A percentile compares a stretch with the other conserved stretches of the same genome.
Evolutionary conservation across 30 jellyfish, hydroid and myxozoan species (phyloP).

Genomic region (Rhopilema esculentum): DNA sequence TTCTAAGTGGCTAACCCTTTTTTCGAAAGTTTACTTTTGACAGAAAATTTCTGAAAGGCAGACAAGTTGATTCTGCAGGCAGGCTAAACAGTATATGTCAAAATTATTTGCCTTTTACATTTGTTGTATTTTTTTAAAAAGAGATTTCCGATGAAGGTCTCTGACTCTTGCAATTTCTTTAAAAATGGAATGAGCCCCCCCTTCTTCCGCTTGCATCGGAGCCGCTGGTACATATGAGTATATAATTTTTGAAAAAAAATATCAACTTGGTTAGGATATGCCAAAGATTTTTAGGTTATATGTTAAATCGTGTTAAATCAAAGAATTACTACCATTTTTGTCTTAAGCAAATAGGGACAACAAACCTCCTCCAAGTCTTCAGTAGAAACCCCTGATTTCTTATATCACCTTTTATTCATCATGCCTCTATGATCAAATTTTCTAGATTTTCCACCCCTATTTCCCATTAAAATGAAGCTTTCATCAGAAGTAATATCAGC

Average conservation of each 20-base stretch:
- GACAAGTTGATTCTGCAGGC: slow-evolving; percentile 7
- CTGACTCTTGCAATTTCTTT: background rate
- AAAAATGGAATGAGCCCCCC: background rate
- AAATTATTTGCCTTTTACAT: background rate
- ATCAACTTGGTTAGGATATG: background rate
- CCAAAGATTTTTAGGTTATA: background rate
- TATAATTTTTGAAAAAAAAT: background rate
- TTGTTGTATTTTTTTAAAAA: background rate
- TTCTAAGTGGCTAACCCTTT: background rate
- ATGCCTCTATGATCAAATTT: background rate
- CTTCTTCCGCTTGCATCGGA: background rate
- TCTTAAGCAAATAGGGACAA: background rate
- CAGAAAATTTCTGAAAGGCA: slow-evolving; percentile 3
- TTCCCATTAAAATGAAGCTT: background rate
- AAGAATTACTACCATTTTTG: background rate
- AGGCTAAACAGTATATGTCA: slow-evolving; percentile 5
- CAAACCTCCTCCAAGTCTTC: background rate
- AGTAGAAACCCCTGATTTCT: background rate
- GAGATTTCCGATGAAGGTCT: background rate
- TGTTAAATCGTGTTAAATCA: background rate
- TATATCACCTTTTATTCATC: background rate
- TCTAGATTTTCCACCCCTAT: background rate
- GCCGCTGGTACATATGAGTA: background rate
- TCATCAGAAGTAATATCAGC: too few relatives aligned
- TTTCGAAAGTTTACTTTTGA: background rate